Evolutionary conservation across 1,140 invertebrate species (phyloP).

Genomic region (Lineus longissimus): DNA sequence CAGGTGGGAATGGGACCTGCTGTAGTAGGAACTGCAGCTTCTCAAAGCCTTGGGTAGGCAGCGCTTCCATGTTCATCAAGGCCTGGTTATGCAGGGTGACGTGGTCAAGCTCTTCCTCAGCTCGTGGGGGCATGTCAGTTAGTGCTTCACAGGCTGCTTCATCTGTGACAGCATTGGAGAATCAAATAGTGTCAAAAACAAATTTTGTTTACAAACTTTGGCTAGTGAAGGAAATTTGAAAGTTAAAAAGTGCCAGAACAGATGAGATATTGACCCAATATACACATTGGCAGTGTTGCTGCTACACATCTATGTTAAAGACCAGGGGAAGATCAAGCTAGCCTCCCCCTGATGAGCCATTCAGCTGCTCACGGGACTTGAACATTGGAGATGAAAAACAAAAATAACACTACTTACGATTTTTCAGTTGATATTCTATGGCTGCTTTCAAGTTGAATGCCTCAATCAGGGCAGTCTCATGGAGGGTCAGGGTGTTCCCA

Average conservation of each 20-base stretch:
- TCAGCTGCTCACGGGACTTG: no score
- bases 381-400: no score
- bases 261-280: constrained; percentile 12
- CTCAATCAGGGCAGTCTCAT: constrained; percentile 95
- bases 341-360: no score
- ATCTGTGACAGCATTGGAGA: constrained; percentile 55
- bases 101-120: constrained; percentile 96
- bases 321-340: no score
- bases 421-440: constrained; percentile 95
- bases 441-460: constrained; percentile 98
- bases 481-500: constrained; percentile 91
- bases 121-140: constrained; percentile 92
- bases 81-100: constrained; percentile 98
- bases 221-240: neutral
- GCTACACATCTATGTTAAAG: no score
- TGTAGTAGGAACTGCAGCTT: constrained; percentile 95
- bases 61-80: constrained; percentile 85
- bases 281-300: no score
- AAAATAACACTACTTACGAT: constrained; percentile 62
- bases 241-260: constrained; percentile 25
- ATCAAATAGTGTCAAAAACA: no score
- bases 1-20: constrained; percentile 89
- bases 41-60: constrained; percentile 90
- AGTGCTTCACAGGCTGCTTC: constrained; percentile 89
- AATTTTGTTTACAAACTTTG: no score